phyloP scores from a whole-genome alignment of 2,113 vertebrate genomes.

The Ahaetulla prasina region DNA sequence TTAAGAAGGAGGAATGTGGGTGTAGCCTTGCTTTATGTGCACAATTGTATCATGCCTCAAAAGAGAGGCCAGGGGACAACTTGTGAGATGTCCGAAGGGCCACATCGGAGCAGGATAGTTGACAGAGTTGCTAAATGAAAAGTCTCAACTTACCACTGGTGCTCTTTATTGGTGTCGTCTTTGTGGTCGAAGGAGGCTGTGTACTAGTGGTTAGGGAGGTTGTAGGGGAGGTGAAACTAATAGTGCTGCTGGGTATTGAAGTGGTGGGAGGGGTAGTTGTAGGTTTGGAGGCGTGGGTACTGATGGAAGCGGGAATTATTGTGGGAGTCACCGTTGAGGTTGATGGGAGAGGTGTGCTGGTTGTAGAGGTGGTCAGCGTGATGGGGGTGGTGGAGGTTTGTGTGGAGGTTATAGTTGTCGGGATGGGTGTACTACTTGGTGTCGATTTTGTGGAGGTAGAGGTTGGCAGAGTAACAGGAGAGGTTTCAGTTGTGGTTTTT shows the following conservation, averaged over 20 bases:
- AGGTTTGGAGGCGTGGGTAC: neutral
- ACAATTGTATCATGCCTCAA: neutral
- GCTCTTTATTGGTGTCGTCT: too few species aligned
- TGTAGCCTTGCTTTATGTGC: neutral
- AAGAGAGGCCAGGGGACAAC: neutral
- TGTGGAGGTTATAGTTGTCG: neutral
- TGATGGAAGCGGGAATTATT: neutral
- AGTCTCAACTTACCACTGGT: too few species aligned
- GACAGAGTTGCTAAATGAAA: too few species aligned
- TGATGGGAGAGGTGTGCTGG: too few species aligned
- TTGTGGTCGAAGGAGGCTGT: too few species aligned
- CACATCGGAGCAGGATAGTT: too few species aligned
- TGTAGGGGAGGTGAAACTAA: accelerated
- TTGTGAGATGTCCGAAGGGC: too few species aligned
- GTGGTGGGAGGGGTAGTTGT: neutral
- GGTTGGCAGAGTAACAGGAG: too few species aligned
- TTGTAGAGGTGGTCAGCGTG: neutral
- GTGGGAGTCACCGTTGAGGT: neutral
- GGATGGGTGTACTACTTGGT: neutral
- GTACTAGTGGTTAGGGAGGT: neutral
- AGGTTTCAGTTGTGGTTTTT: too few species aligned
- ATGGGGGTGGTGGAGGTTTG: too few species aligned
- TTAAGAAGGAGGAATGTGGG: too few species aligned
- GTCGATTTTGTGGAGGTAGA: neutral
- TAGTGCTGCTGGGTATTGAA: neutral